Evolutionary conservation across 2,888 invertebrate species (phyloP).

Genomic region (Metacarcinus magister): DNA sequence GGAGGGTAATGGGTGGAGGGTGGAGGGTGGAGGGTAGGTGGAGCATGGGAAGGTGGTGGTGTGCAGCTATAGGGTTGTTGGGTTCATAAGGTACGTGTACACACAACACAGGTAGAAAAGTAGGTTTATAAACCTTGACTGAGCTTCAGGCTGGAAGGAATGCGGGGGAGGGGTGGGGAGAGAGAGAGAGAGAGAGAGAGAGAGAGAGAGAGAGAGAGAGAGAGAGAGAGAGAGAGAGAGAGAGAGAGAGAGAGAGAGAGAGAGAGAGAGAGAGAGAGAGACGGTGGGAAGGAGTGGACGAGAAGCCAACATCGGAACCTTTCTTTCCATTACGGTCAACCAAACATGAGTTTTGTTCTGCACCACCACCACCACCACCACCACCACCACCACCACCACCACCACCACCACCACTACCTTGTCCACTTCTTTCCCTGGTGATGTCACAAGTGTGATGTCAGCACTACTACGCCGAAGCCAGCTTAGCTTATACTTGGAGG

Average conservation of each 20-base stretch:
- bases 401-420: not conserved
- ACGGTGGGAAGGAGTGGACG: not conserved
- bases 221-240: constrained; percentile 34
- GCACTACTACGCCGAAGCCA: not conserved
- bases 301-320: not conserved
- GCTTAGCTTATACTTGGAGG: constrained; percentile 51
- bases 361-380: constrained; percentile 16
- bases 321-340: not conserved
- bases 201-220: constrained; percentile 39
- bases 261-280: constrained; percentile 42
- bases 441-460: constrained; percentile 50
- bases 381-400: not conserved
- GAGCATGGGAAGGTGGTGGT: not conserved
- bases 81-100: constrained; percentile 17
- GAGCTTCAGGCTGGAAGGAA: not conserved
- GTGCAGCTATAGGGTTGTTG: not conserved
- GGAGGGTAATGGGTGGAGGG: too few relatives aligned
- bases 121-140: constrained; percentile 35
- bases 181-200: not conserved
- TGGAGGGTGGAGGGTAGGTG: too few relatives aligned
- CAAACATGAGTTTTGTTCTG: not conserved
- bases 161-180: not conserved
- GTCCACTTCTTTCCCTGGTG: constrained; percentile 20
- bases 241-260: constrained; percentile 57
- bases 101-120: not conserved